Conservation (phyloP, 2,797 vertebrate genomes). For the Miichthys miiuy region DNA sequence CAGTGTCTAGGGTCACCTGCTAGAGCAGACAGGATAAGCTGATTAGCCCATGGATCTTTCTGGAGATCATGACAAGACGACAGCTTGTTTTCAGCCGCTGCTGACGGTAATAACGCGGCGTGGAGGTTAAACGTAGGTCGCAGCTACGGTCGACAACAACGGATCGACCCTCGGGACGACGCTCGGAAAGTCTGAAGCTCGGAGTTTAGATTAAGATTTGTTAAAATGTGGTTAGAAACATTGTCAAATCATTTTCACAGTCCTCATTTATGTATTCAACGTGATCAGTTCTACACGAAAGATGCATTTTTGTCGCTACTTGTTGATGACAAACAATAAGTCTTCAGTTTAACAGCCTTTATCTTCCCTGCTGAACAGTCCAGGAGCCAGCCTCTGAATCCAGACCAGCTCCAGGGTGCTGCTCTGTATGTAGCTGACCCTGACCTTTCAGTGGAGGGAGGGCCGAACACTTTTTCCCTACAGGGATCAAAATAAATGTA, state of each 20-base stretch:
- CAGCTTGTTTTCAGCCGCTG: conserved; percentile 70
- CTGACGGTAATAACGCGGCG: conserved; percentile 37
- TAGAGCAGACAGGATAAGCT: conserved; percentile 79
- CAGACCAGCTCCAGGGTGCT: background rate
- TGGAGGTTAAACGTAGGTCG: conserved; percentile 42
- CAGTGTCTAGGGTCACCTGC: conserved; percentile 65
- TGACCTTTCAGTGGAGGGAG: background rate
- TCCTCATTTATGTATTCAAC: background rate
- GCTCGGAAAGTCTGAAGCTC: background rate
- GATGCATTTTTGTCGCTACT: background rate
- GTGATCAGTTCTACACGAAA: conserved; percentile 4
- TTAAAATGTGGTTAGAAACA: background rate
- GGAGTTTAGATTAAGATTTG: too few species aligned
- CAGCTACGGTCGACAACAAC: conserved; percentile 7
- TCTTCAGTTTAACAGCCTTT: background rate
- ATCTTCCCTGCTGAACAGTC: background rate
- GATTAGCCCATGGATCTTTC: conserved; percentile 75
- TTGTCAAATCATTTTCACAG: background rate
- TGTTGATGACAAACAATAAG: background rate
- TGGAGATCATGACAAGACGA: conserved; percentile 74
- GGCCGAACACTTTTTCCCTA: background rate
- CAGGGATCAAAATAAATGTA: background rate
- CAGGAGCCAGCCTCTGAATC: background rate
- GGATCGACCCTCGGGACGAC: background rate
- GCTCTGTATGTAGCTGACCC: background rate